Evolutionary conservation across 2,113 vertebrate genomes (phyloP), one percentile per base, ranked within the genome.

Genomic region (Bufo bufo): DNA sequence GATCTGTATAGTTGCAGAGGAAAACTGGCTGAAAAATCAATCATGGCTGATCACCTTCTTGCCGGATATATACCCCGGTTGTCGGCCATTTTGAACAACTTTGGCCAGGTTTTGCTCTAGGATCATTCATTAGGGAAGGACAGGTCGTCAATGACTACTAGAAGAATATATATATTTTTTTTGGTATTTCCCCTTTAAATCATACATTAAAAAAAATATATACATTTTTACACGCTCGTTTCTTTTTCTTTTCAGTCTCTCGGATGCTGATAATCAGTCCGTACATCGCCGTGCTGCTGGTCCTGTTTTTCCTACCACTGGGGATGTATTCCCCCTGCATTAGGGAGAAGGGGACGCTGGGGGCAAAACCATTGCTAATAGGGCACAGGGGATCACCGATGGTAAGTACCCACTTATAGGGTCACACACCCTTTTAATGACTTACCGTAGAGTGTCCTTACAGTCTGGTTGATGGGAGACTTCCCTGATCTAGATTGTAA

Each of bases 251-350:
- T 93, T 66, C 92, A 99, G 97, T 95, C 93, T 90, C 95, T 86
- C 97, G 96, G 93, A 89, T 95, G 90, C 72, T 93, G 86, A 92
- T 96, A 74, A 88, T 97, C 92, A 91, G 94, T 61, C 94, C 96
- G 69, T 99, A 96, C 92, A 74, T 98, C 91, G 89, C 94, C 12
- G 88, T 96, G 84, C 94, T 99, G 91, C 92, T 96, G 65, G 91
- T 94, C 72, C 94, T 99, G 88, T 97, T 96, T 94, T 92, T 97
- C 92, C 94, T 97, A 63, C 98, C 97, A 43, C 92, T 98, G 92
- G 97, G 97, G 33, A 95, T 97, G 96, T 96, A 97, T 90, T 99
- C 97, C 0, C 96, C 97, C 89, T 99, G 97, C 91, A 95, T 99
- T 91, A 95, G 95, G 91, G 95, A 97, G 56, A 86, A 91, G 16